A percentile compares a stretch with the other conserved stretches of the same genome.
Evolutionary conservation across 2,888 invertebrate genomes (phyloP).

Genomic region (Eristalis tenax): DNA sequence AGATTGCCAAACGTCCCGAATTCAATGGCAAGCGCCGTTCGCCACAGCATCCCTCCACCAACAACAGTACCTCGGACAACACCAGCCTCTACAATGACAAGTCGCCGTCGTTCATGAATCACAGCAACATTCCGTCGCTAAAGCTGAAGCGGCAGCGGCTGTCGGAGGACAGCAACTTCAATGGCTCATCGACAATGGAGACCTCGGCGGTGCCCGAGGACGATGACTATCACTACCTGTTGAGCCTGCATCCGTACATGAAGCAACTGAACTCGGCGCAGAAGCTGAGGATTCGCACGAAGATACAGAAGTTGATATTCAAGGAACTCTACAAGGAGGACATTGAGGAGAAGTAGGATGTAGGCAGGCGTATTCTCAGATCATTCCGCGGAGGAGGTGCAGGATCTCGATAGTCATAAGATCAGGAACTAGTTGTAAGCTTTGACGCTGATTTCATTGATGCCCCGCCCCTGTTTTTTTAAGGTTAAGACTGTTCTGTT

Average conservation of each 20-base stretch:
- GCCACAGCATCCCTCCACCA: conserved; percentile 51
- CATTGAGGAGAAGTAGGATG: conserved; percentile 78
- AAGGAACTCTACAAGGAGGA: conserved; percentile 81
- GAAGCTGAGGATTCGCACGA: conserved; percentile 80
- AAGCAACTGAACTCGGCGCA: conserved; percentile 80
- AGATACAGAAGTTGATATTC: conserved; percentile 81
- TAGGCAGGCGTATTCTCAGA: background rate
- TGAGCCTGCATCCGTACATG: conserved; percentile 81
- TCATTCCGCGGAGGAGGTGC: conserved; percentile 39
- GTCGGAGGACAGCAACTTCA: conserved; percentile 79
- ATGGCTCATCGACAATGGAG: conserved; percentile 80
- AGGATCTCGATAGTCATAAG: conserved; percentile 53
- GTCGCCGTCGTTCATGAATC: conserved; percentile 45
- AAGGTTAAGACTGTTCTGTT: conserved; percentile 56
- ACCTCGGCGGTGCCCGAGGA: conserved; percentile 77
- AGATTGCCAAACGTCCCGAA: conserved; percentile 39
- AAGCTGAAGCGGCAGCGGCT: conserved; percentile 79
- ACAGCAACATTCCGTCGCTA: conserved; percentile 78
- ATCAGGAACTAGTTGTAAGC: conserved; percentile 66
- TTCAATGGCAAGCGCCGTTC: conserved; percentile 38
- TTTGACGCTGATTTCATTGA: background rate
- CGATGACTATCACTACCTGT: conserved; percentile 81
- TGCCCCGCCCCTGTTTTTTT: conserved; percentile 4
- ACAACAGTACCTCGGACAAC: conserved; percentile 44
- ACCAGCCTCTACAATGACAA: conserved; percentile 73